Percentiles rank a stretch among this genome's conserved stretches.
phyloP scores from a whole-genome alignment of 2,113 vertebrate genomes.

The Ancistrus triradiatus region DNA sequence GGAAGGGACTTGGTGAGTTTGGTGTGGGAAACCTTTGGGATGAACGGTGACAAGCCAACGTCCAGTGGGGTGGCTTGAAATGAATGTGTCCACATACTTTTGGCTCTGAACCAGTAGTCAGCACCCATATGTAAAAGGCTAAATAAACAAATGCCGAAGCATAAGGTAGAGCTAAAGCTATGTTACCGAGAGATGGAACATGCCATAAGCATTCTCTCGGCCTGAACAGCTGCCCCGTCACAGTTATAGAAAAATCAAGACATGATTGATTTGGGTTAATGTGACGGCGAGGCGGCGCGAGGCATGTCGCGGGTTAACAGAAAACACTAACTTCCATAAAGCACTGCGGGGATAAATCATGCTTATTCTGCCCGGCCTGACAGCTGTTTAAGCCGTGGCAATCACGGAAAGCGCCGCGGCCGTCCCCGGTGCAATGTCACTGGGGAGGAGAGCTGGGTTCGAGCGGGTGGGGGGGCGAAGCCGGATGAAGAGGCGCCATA shows the following conservation, averaged over 20 bases:
- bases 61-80: too few species aligned
- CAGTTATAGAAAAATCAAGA: conserved; percentile 76
- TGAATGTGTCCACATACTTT: too few species aligned
- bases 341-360: conserved; percentile 97
- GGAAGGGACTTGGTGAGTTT: too few species aligned
- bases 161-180: too few species aligned
- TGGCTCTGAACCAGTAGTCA: too few species aligned
- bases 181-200: too few species aligned
- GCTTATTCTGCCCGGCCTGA: conserved; percentile 90
- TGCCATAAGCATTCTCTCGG: too few species aligned
- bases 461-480: conserved; percentile 66
- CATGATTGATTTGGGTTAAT: conserved; percentile 78
- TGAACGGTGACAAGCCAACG: too few species aligned
- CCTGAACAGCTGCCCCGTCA: conserved; percentile 45
- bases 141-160: too few species aligned
- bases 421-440: conserved; percentile 90
- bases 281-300: conserved; percentile 63
- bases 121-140: too few species aligned
- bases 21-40: too few species aligned
- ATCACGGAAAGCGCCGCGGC: conserved; percentile 86
- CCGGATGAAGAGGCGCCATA: conserved; percentile 69
- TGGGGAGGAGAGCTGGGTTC: conserved; percentile 50
- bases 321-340: conserved; percentile 77
- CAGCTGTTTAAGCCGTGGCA: conserved; percentile 96
- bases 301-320: conserved; percentile 72